Base-by-base conservation (phyloP, 2,797 vertebrate species). In the Syngnathus rostellatus region DNA sequence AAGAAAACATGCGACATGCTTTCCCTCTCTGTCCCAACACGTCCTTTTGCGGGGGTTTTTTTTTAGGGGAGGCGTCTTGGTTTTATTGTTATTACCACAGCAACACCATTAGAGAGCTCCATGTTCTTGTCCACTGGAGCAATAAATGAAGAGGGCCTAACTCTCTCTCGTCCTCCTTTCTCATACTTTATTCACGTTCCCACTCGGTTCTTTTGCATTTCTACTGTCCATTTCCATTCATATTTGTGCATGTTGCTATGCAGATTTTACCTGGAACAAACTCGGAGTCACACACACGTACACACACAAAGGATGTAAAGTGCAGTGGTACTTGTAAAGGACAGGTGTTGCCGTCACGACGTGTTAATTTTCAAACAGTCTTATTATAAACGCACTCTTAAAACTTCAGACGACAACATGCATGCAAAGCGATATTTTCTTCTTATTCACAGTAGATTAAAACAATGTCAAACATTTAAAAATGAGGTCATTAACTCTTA, bases 121-220 rank as follows among this genome's bases (percentile, higher is more conserved):
- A 92, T 93, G 96, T 99, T 99, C 97, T 94, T 95, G 95, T 99
- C 97, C 97, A 98, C 81, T 97, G 95, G 95, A 98, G 97, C 97
- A 98, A 95, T 95, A 99, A 99, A 99, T 99, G 95, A 99, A 99
- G 94, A 95, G 92, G 93, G 88, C 82, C 86, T 88, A 81, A 85
- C 88, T 87, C 86, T 83, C 85, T 78, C 84, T 82, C 81, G 77
- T 73, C 79, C 66, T 80, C 70, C 71, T 79, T 63, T 81, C 77
- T 80, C 71, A 73, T 82, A 80, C 82, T 70, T 81, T 83, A 78
- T 78, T 81, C 75, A 64, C 69, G 69, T 74, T 74, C 63, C 64
- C 70, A 3, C 64, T 74, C 12, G 55, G 6, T 31, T 16, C 55
- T 58, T 67, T 66, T 73, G 75, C 72, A 55, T 72, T 75, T 81